Base-by-base conservation (phyloP, 2,888 invertebrate genomes). In the Slavum lentiscoides region DNA sequence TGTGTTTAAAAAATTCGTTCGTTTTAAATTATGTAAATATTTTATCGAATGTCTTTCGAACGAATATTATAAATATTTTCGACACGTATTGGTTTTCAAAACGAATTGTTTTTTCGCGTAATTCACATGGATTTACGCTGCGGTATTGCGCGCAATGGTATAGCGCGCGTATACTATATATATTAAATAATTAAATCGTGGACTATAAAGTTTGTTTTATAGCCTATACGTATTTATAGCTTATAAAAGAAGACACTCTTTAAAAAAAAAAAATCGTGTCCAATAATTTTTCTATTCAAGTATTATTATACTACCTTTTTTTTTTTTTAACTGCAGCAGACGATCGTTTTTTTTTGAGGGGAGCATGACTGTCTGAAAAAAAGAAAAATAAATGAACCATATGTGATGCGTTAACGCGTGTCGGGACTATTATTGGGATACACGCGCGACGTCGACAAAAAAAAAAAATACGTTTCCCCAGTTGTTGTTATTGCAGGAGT, bases 351-450 rank as follows among this genome's bases (percentile, higher is more conserved):
- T 70, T 30, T 30, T 30, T 4, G 30, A 1, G 30, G 30, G 64
- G 19, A 58, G 70, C 64, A 70, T 58, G 23, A 43, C 55, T 55
- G 53, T 49, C n/a, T 6, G 55, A 74, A 64, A 64, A 30, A 55
- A 19, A 59, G 1, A 53, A 61, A 69, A 77, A 77, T 74, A 64
- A 62, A 73, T n/a, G 30, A 62, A 55, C 62, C 68, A 61, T 67
- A 39, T 77, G 77, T 62, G 23, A 19, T 8, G 9, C 13, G 7
- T 6, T 11, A 21, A 23, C 49, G n/a, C 30, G 23, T 30, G 37
- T 55, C 5, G 62, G 19, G n/a, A 66, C 61, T 74, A 37, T 64
- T 49, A 49, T 74, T 74, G n/a, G 58, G 21, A 68, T 59, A 76
- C 30, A 30, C 59, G 23, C 7, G 6, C 49, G n/a, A 59, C 5